Evolutionary conservation across 2,797 vertebrate species (phyloP), one percentile per base, ranked within the genome.

Genomic region (Liasis olivaceus): DNA sequence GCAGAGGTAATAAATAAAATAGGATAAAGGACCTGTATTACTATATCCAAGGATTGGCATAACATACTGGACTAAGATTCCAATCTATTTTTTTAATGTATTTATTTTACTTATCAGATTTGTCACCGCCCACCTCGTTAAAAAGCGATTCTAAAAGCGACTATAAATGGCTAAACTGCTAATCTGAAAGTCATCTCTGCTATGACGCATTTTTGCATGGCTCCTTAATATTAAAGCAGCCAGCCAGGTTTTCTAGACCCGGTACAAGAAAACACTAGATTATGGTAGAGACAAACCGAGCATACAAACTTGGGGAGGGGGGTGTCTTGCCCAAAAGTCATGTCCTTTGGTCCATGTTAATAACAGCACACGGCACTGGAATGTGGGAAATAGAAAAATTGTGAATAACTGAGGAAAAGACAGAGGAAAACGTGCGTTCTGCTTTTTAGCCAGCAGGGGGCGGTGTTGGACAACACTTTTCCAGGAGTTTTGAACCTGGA

Each of bases 391-490:
- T 66, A 66, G 28, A 14, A n/a, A 2, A 66, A 66, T 66, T 13
- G 64, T 14, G 64, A 66, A 13, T 14, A 8, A 22, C 31, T 4
- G 1, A 0, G 72, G 2, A 17, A 58, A 22, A 1, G 0, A 2
- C 47, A 26, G 62, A 8, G 56, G 62, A 28, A 64, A 28, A 11
- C 24, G 63, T 28, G 24, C 1, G 13, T 47, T 77, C 24, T 62
- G 60, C 26, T 14, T 5, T 0, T 17, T 0, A n/a, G 84, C 94
- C 96, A 0, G 91, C 94, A 96, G 96, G 17, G 93, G 96, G 93
- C 91, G 93, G 91, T 94, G 89, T 95, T 0, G 91, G 94, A 94
- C 95, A 24, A 12, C 31, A 2, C 2, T 58, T 60, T 22, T n/a
- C 62, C 5, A 31, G 28, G 77, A 42, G 17, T 1, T 20, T 60